Conservation (phyloP, 2,888 invertebrate species). For the Trissolcus japonicus region DNA sequence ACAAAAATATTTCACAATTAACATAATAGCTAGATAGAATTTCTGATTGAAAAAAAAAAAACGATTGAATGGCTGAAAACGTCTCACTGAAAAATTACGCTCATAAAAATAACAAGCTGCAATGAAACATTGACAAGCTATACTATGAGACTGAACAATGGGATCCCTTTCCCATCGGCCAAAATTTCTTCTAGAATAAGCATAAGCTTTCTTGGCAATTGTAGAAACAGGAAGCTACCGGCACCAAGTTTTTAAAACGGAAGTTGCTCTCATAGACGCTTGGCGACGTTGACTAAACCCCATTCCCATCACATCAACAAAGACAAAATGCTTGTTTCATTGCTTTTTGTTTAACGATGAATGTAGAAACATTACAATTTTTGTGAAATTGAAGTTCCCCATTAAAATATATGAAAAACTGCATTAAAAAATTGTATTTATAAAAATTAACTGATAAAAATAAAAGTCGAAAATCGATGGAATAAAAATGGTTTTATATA, state of each 20-base stretch:
- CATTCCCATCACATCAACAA: slow-evolving; percentile 40
- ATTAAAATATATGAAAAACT: too few relatives aligned
- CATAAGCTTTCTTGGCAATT: slow-evolving; percentile 53
- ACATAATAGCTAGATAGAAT: too few relatives aligned
- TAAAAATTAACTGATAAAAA: too few relatives aligned
- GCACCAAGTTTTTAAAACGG: slow-evolving; percentile 47
- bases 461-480: too few relatives aligned
- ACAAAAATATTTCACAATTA: too few relatives aligned
- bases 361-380: background rate
- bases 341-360: slow-evolving; percentile 1
- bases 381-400: background rate
- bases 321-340: slow-evolving; percentile 24
- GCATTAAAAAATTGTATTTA: too few relatives aligned
- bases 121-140: slow-evolving; percentile 39
- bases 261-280: slow-evolving; percentile 52
- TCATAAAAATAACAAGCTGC: slow-evolving; percentile 26
- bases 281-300: slow-evolving; percentile 44
- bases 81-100: slow-evolving; percentile 1
- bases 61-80: background rate
- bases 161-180: slow-evolving; percentile 36
- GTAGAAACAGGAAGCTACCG: slow-evolving; percentile 46
- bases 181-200: slow-evolving; percentile 49
- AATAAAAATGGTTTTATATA: too few relatives aligned
- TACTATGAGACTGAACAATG: slow-evolving; percentile 42
- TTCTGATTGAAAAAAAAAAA: slow-evolving; percentile 7